phyloP scores from a whole-genome alignment of 2,888 invertebrate species.

The Chalcis sispes region DNA sequence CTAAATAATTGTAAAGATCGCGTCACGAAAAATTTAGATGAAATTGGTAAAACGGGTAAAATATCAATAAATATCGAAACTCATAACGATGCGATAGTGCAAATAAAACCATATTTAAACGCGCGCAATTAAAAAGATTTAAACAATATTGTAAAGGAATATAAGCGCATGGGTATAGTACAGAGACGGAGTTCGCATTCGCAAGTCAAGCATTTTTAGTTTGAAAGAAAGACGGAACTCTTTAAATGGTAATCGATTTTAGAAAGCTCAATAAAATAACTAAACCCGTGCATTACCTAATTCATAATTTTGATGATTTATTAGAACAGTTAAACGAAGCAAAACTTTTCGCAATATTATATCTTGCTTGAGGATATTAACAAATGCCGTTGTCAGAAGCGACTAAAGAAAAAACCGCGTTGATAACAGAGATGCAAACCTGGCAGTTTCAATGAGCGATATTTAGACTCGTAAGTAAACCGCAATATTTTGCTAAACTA shows the following conservation, averaged over 20 bases:
- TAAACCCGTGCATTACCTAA: slow-evolving; percentile 65
- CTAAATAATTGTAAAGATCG: slow-evolving; percentile 46
- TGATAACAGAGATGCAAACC: slow-evolving; percentile 40
- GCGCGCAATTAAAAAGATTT: slow-evolving; percentile 39
- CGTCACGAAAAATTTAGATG: slow-evolving; percentile 32
- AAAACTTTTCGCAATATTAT: slow-evolving; percentile 64
- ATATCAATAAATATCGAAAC: slow-evolving; percentile 47
- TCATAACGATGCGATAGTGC: slow-evolving; percentile 17
- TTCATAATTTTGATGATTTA: slow-evolving; percentile 70
- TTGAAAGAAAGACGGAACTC: slow-evolving; percentile 59
- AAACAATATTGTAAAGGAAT: slow-evolving; percentile 40
- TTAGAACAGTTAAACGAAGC: slow-evolving; percentile 64
- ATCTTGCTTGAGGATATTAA: slow-evolving; percentile 63
- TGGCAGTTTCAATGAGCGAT: slow-evolving; percentile 49
- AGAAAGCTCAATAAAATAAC: slow-evolving; percentile 66
- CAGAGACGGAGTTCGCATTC: slow-evolving; percentile 52
- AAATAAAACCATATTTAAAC: slow-evolving; percentile 44
- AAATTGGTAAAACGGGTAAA: slow-evolving; percentile 40
- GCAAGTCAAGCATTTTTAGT: slow-evolving; percentile 60
- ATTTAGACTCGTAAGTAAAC: slow-evolving; percentile 42
- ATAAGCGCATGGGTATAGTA: slow-evolving; percentile 38
- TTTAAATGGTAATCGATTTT: slow-evolving; percentile 62
- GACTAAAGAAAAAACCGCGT: slow-evolving; percentile 39
- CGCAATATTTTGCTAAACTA: slow-evolving; percentile 33
- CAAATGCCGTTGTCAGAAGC: slow-evolving; percentile 23